phyloP scores from a whole-genome alignment of 2,797 vertebrate genomes.

The Onychomys arenicola region DNA sequence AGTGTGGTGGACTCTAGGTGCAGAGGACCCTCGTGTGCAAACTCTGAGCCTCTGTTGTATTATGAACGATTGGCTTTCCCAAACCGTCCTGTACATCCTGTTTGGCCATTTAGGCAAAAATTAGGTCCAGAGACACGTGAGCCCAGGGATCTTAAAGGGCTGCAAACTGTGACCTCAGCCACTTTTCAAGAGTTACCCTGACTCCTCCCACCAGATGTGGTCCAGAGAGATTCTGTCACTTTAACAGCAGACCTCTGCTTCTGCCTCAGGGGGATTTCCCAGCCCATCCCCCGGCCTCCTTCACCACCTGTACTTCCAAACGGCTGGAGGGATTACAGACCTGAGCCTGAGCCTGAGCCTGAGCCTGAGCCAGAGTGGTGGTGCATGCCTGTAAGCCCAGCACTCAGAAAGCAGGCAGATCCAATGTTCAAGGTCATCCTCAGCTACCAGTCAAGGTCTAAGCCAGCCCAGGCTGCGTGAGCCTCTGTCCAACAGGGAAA shows the following conservation, averaged over 20 bases:
- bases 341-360: neutral
- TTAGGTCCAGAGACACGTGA: neutral
- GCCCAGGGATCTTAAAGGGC: neutral
- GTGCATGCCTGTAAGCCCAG: neutral
- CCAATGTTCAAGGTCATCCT: neutral
- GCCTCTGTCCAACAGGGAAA: neutral
- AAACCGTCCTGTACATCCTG: neutral
- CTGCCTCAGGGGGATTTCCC: neutral
- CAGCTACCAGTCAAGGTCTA: neutral
- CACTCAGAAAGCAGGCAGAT: neutral
- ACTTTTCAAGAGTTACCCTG: neutral
- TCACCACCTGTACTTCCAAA: neutral
- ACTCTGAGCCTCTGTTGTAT: neutral
- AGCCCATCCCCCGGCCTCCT: accelerated
- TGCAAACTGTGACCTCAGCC: neutral
- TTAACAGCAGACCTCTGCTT: neutral
- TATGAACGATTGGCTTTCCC: neutral
- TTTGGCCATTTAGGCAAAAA: neutral
- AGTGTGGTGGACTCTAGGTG: neutral
- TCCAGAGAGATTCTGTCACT: neutral
- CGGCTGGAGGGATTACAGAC: neutral
- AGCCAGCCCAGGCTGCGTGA: neutral
- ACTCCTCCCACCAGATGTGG: neutral
- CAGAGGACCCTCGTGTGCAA: neutral
- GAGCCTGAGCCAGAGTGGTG: too few species aligned